phyloP scores from a whole-genome alignment of 1,140 invertebrate species.

The Drosophila nannoptera region DNA sequence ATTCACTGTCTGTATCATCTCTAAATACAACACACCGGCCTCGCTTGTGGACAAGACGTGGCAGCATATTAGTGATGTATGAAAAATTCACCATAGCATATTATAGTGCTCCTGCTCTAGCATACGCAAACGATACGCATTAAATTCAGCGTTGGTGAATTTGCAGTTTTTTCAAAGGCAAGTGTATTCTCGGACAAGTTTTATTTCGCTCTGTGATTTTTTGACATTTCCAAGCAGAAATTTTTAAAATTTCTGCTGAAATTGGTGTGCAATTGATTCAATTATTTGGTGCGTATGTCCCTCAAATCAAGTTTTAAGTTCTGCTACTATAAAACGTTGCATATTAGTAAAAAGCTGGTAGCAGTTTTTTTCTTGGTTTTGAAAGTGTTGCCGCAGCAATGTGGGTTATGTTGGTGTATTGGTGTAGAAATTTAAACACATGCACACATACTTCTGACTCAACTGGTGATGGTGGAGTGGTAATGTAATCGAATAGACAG shows the following conservation, averaged over 20 bases:
- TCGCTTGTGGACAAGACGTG: slow-evolving; percentile 59
- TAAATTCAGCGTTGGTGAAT: slow-evolving; percentile 54
- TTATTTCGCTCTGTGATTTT: slow-evolving; percentile 79
- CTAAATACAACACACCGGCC: slow-evolving; percentile 50
- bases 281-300: slow-evolving; percentile 72
- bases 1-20: slow-evolving; percentile 30
- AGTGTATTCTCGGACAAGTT: slow-evolving; percentile 74
- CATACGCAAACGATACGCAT: slow-evolving; percentile 15
- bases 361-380: slow-evolving; percentile 26
- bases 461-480: slow-evolving; percentile 27
- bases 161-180: slow-evolving; percentile 76
- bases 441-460: slow-evolving; percentile 42
- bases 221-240: slow-evolving; percentile 77
- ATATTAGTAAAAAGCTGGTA: slow-evolving; percentile 31
- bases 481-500: slow-evolving; percentile 22
- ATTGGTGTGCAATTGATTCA: slow-evolving; percentile 61
- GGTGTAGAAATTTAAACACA: slow-evolving; percentile 48
- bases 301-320: slow-evolving; percentile 28
- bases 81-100: slow-evolving; percentile 36
- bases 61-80: slow-evolving; percentile 49
- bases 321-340: not conserved
- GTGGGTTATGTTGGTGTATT: slow-evolving; percentile 49
- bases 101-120: slow-evolving; percentile 31
- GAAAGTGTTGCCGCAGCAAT: slow-evolving; percentile 43
- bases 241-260: slow-evolving; percentile 74